phyloP scores from a whole-genome alignment of 1,140 invertebrate genomes.

The Bilobella aurantiaca region DNA sequence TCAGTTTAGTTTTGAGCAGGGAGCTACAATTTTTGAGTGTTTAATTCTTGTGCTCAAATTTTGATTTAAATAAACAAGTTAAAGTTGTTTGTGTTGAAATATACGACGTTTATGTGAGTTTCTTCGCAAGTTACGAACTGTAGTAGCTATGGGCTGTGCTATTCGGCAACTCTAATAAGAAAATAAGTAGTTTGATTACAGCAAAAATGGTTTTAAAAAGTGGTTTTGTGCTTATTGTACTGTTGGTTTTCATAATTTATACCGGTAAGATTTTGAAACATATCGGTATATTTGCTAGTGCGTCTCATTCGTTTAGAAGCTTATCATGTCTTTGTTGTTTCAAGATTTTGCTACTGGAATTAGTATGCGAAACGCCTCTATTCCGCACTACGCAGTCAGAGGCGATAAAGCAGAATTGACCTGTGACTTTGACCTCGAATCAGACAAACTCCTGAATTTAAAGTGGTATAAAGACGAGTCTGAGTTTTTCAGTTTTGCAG shows the following conservation, averaged over 20 bases:
- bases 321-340: background rate
- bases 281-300: background rate
- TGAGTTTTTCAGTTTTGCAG: slow-evolving; percentile 6
- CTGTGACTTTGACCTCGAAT: slow-evolving; percentile 18
- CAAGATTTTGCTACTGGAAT: slow-evolving; percentile 14
- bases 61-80: too few relatives aligned
- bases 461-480: slow-evolving; percentile 18
- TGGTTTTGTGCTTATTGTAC: background rate
- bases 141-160: too few relatives aligned
- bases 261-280: background rate
- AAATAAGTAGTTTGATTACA: background rate
- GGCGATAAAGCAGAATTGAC: background rate
- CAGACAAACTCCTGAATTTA: slow-evolving; percentile 18
- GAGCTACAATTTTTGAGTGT: too few relatives aligned
- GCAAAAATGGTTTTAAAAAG: background rate
- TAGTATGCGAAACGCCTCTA: slow-evolving; percentile 10
- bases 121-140: too few relatives aligned
- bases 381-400: slow-evolving; percentile 16
- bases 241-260: background rate
- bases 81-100: too few relatives aligned
- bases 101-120: too few relatives aligned
- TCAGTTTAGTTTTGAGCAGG: too few relatives aligned
- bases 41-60: too few relatives aligned
- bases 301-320: background rate
- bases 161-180: too few relatives aligned